Conservation (phyloP, 2,797 vertebrate genomes). For the Linurgus olivaceus region DNA sequence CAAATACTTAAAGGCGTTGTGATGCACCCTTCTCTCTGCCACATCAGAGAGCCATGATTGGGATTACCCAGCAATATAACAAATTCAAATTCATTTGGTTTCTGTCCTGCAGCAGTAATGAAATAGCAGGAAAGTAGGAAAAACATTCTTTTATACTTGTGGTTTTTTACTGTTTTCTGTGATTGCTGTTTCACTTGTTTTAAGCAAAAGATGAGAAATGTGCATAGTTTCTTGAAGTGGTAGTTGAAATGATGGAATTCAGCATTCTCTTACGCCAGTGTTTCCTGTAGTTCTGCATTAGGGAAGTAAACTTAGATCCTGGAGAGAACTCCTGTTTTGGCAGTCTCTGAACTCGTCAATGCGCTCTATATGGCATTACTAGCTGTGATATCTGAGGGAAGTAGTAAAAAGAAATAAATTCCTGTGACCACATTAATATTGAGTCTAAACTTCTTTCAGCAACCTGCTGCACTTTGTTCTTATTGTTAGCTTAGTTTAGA, state of each 20-base stretch:
- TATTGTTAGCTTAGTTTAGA: not conserved
- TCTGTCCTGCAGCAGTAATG: constrained; percentile 6
- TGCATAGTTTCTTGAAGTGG: not conserved
- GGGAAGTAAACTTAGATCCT: not conserved
- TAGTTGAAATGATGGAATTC: not conserved
- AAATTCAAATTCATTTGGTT: constrained; percentile 3
- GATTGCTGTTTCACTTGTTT: not conserved
- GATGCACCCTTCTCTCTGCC: not conserved
- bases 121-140: not conserved
- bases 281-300: not conserved
- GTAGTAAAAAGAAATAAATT: not conserved
- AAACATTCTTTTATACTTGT: not conserved
- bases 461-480: not conserved
- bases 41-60: not conserved
- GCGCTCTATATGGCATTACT: not conserved
- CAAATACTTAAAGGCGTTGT: not conserved
- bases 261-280: not conserved
- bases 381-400: not conserved
- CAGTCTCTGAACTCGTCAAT: not conserved
- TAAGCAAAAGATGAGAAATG: not conserved
- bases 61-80: not conserved
- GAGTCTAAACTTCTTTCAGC: not conserved
- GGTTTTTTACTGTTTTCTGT: not conserved
- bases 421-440: not conserved
- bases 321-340: not conserved